Conservation (phyloP, 2,888 invertebrate species). For the Euclidia mi region DNA sequence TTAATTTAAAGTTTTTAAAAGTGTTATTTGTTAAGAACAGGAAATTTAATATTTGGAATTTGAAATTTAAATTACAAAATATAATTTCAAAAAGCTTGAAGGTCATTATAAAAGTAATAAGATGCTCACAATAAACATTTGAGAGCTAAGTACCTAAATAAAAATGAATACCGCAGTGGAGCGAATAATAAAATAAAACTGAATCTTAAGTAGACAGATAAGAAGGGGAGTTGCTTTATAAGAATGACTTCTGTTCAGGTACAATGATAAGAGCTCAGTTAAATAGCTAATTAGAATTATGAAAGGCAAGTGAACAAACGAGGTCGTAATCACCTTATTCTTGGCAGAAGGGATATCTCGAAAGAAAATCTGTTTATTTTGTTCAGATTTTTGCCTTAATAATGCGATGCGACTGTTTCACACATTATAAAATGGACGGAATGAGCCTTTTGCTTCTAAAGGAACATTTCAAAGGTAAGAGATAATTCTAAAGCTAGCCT, state of each 20-base stretch:
- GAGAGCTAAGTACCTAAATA: slow-evolving; percentile 26
- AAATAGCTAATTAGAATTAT: slow-evolving; percentile 73
- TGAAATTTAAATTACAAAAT: slow-evolving; percentile 1
- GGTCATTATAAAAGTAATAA: neutral
- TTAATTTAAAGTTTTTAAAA: neutral
- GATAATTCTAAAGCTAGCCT: slow-evolving; percentile 10
- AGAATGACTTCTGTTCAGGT: slow-evolving; percentile 54
- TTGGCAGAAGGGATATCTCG: slow-evolving; percentile 44
- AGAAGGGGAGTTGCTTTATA: slow-evolving; percentile 48
- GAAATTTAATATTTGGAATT: neutral
- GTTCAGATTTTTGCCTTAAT: slow-evolving; percentile 63
- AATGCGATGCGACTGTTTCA: slow-evolving; percentile 52
- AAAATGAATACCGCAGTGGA: slow-evolving; percentile 23
- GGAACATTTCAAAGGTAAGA: too few species aligned
- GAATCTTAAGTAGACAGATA: slow-evolving; percentile 49
- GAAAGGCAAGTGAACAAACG: slow-evolving; percentile 70
- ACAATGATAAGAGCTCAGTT: slow-evolving; percentile 52
- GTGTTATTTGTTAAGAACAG: neutral
- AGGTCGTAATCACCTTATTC: slow-evolving; percentile 70
- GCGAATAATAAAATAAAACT: slow-evolving; percentile 32
- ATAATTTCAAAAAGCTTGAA: neutral
- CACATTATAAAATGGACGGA: slow-evolving; percentile 42
- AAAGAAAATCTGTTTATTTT: slow-evolving; percentile 48
- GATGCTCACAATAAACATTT: slow-evolving; percentile 15
- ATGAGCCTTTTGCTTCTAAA: slow-evolving; percentile 19